Evolutionary conservation across 2,888 invertebrate species (phyloP), one percentile per base, ranked within the genome.

Genomic region (Stenoptilia bipunctidactyla): DNA sequence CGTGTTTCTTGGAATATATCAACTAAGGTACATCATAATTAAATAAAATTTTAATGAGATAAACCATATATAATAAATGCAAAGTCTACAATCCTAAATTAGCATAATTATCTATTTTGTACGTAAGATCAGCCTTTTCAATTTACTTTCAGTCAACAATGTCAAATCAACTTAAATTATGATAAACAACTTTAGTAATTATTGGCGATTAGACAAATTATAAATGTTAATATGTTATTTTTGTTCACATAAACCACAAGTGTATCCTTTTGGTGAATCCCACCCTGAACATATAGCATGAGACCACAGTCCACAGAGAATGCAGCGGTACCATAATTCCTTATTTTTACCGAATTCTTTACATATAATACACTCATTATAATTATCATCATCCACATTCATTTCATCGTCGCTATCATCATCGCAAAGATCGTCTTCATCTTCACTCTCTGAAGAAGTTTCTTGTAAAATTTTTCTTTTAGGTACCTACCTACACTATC

Each of bases 291-390:
- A 56, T 45, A 46, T 45, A 43, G 50, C 50, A 45, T 58, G 55
- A 49, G 50, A 45, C 56, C 55, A 58, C 46, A 52, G 43, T 48
- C 50, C 55, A 40, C 52, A 54, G 37, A 40, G 39, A 14, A 45
- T 53, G 39, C 53, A 52, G 39, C 53, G 44, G 50, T 50, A 55
- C 54, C 51, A 54, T 42, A 55, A 14, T 48, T 56, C 51, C 39
- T 48, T 44, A 42, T 48, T 45, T 51, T 51, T 51, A 40, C 52
- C 54, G 42, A 52, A 49, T 46, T 54, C 51, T 44, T 46, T 46
- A 38, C 50, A 53, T 37, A 52, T 45, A 43, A 52, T 41, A 41
- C 53, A 53, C 40, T 46, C 43, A 20, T 44, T 46, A 14, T 40
- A 43, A 41, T 47, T 42, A 40, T 47, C 44, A 43, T 45, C 43